Evolutionary conservation across 2,797 vertebrate species (phyloP).

Genomic region (Rhodeus uyekii): DNA sequence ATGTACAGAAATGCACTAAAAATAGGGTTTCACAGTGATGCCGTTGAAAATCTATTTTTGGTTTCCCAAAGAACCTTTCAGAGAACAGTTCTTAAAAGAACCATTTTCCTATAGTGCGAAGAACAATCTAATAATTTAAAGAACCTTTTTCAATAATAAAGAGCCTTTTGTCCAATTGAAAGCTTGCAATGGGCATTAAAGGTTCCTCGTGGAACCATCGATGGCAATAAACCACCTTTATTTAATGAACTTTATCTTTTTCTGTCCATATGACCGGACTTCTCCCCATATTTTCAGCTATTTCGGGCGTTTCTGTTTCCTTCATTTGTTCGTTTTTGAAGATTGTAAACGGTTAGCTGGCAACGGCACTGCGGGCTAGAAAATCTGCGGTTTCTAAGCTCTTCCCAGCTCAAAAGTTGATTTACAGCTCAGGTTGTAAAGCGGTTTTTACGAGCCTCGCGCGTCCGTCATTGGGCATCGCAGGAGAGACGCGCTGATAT

Average conservation of each 20-base stretch:
- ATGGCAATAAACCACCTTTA: not conserved
- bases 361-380: conserved; percentile 44
- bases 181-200: not conserved
- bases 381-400: conserved; percentile 54
- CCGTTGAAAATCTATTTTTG: not conserved
- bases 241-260: too few relatives aligned
- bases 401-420: conserved; percentile 48
- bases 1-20: not conserved
- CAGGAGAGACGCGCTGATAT: conserved; percentile 44
- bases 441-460: conserved; percentile 58
- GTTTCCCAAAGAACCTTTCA: not conserved
- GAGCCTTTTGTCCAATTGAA: not conserved
- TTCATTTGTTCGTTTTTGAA: conserved; percentile 13
- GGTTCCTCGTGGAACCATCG: not conserved
- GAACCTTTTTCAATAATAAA: not conserved
- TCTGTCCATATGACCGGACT: not conserved
- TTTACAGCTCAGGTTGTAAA: conserved; percentile 61
- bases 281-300: not conserved
- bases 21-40: not conserved
- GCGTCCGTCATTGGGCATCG: conserved; percentile 54
- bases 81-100: not conserved
- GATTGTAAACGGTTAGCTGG: conserved; percentile 27
- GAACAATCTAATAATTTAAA: not conserved
- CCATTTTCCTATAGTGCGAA: not conserved
- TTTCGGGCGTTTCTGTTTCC: not conserved